Base-by-base conservation (phyloP, 2,888 invertebrate genomes). In the Crioceris asparagi region DNA sequence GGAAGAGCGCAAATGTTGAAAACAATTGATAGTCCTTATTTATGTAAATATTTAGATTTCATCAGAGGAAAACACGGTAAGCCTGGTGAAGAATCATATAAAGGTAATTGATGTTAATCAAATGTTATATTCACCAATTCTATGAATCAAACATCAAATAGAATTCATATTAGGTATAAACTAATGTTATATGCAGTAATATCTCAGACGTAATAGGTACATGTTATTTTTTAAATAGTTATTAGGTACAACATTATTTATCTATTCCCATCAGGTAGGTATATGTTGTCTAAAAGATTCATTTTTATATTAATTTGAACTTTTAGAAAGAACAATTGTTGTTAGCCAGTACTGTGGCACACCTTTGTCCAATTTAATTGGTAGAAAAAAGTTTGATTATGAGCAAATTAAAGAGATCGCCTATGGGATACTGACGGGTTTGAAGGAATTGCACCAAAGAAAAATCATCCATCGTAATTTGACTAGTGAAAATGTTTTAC, bases 31-130 rank as follows among this genome's bases (percentile, higher is more conserved):
- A 90, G 92, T 62, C 76, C 77, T 0, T 76, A 87, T 65, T 69
- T 97, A 34, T 91, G 91, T 55, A 77, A 81, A 40, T 96, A 96
- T 66, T 68, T 97, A 29, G 93, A 94, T 64, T 78, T 96, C 36
- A 79, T 87, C 45, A 72, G 93, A 50, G 88, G 91, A 47, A 94
- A 93, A 70, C 93, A 94, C 73, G 94, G 93, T 90, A 68, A 64
- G 59, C 37, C 6, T 21, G 7, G 10, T 21, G 7, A 8, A 11
- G 12, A 14, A 4, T 11, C 7, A 27, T 25, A 5, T 14, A 8
- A 27, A 6, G 5, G 7, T 27, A 14, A 5, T 2, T 6, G 7
- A 27, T 14, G 2, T 27, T 8, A 21, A 21, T 7, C 15, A 15
- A 11, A 27, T 12, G 12, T 2, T 6, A 27, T 15, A 27, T 12